Conservation (phyloP, 2,113 vertebrate species). For the Callospermophilus lateralis region DNA sequence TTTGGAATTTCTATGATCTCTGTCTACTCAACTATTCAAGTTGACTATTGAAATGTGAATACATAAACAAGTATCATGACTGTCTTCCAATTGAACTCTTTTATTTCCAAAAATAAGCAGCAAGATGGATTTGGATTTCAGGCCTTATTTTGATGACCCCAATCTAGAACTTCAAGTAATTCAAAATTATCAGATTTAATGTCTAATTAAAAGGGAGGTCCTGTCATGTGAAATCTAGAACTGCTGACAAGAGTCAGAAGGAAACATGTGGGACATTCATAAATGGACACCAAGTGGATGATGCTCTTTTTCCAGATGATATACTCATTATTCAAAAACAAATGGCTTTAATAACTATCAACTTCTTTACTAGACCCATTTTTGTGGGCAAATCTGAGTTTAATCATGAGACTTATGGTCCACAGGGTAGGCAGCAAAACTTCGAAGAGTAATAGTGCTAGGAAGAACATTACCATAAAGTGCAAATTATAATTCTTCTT, state of each 20-base stretch:
- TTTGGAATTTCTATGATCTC: neutral
- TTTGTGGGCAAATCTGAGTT: neutral
- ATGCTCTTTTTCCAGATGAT: neutral
- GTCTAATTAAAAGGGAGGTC: neutral
- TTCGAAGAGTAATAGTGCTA: neutral
- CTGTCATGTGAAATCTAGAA: neutral
- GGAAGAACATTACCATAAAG: neutral
- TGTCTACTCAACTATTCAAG: neutral
- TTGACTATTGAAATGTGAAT: neutral
- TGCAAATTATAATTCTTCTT: neutral
- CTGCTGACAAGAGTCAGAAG: neutral
- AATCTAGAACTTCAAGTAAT: neutral
- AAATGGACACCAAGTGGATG: neutral
- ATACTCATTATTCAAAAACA: neutral
- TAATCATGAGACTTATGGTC: neutral
- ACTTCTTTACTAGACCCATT: neutral
- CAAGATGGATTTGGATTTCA: neutral
- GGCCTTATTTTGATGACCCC: neutral
- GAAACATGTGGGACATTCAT: neutral
- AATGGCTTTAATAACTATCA: neutral
- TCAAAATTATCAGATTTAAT: neutral
- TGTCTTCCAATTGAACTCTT: neutral
- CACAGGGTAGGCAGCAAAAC: neutral
- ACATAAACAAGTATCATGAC: neutral
- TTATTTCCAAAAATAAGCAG: slow-evolving; percentile 42